Evolutionary conservation across 2,888 invertebrate genomes (phyloP).

Genomic region (Onchidella celtica): DNA sequence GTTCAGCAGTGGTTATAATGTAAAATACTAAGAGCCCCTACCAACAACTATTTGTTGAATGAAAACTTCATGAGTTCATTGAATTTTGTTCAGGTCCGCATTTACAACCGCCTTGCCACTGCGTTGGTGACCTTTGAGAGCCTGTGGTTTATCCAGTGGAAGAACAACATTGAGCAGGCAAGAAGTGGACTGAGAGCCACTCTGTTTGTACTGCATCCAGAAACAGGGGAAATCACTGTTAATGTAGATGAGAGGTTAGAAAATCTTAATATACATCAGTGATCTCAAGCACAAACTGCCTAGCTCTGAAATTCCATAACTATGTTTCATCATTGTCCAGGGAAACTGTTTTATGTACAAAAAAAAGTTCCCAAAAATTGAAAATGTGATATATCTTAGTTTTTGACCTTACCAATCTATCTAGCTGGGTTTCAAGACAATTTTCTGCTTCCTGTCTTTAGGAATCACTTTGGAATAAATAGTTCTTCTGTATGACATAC

Average conservation of each 20-base stretch:
- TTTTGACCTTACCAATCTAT: too few species aligned
- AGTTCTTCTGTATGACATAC: too few species aligned
- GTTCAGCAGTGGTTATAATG: too few species aligned
- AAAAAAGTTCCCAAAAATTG: too few species aligned
- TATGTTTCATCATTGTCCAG: neutral
- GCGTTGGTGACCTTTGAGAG: constrained; percentile 79
- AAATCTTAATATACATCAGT: neutral
- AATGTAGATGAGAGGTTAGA: constrained; percentile 78
- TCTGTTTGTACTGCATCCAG: constrained; percentile 75
- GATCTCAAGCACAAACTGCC: neutral
- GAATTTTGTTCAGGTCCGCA: constrained; percentile 63
- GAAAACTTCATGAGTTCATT: too few species aligned
- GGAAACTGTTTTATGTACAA: too few species aligned
- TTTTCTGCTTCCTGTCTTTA: too few species aligned
- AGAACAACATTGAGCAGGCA: constrained; percentile 75
- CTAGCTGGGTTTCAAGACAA: too few species aligned
- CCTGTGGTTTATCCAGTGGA: constrained; percentile 79
- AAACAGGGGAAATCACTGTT: constrained; percentile 74
- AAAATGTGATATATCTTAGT: too few species aligned
- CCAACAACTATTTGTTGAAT: too few species aligned
- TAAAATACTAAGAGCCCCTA: too few species aligned
- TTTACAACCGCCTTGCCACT: constrained; percentile 76
- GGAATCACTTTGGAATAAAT: too few species aligned
- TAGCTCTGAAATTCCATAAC: neutral
- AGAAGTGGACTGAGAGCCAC: constrained; percentile 76